Evolutionary conservation across 2,888 invertebrate species (phyloP), one percentile per base, ranked within the genome.

Genomic region (Cantharis flavilabris): DNA sequence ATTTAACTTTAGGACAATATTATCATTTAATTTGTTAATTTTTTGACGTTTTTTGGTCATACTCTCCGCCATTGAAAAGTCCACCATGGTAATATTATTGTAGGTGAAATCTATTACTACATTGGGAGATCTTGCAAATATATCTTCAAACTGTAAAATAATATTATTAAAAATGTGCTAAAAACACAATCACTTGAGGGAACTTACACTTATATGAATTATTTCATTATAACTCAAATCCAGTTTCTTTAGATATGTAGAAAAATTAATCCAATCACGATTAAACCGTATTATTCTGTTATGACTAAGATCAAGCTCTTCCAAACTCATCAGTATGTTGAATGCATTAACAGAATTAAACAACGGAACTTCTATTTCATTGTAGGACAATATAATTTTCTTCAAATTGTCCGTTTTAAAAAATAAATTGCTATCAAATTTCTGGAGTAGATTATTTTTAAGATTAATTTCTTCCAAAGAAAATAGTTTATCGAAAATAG

Each of bases 161-260:
- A 49, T 49, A 49, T 49, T 49, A 13, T 3, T 33, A 13, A 0
- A n/a, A 13, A 49, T n/a, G 5, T 33, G 33, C 33, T 33, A n/a
- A 13, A 49, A 49, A 33, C 16, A 13, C 13, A 30, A 30, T 30
- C 3, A 30, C 13, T 13, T 0, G 1, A 16, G 16, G 16, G 9
- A 7, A 26, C 90, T 86, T 86, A 92, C 92, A 86, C 89, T 88
- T 78, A 93, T 83, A 63, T 83, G 77, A 30, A 87, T 83, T 70
- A 96, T 91, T n/a, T 90, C 87, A 83, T 94, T 94, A 84, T 91
- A 89, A 76, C 92, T 93, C 18, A 96, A 89, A 86, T 94, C 93
- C 69, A 97, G 87, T 16, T 88, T 88, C 62, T 33, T 64, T n/a
- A 81, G n/a, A 11, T 73, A 4, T 13, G 63, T 71, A 70, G 30